These are phyloP conservation scores for Paramormyrops hopkinsi DNA, from an alignment of 2,797 vertebrate genomes.

Conservation along the genomic window DNA sequence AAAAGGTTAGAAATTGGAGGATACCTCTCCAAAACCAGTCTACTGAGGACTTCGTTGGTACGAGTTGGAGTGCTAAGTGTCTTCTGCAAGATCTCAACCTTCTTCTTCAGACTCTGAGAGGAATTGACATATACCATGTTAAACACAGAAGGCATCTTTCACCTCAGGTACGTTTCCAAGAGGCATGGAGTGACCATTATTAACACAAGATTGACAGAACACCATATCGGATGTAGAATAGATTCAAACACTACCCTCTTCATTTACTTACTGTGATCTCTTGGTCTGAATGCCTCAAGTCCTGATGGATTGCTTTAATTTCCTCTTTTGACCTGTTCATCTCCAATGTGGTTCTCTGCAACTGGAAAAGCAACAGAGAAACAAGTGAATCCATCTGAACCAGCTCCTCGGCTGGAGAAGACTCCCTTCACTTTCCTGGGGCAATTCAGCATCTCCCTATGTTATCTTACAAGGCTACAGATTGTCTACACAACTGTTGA, in stretches of 20 bases:
- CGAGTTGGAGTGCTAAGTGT: conserved; percentile 79
- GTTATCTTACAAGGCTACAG: neutral
- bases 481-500: neutral
- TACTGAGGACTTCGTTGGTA: conserved; percentile 75
- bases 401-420: neutral
- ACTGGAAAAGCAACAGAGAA: conserved; percentile 50
- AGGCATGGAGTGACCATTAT: neutral
- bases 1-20: neutral
- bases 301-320: conserved; percentile 75
- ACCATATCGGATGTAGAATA: neutral
- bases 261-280: conserved; percentile 73
- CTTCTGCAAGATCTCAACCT: conserved; percentile 83
- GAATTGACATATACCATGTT: neutral
- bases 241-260: neutral
- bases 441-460: neutral
- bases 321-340: conserved; percentile 69
- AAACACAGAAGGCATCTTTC: neutral
- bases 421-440: neutral
- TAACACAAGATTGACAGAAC: neutral
- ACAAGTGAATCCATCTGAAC: neutral
- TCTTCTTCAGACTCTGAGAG: conserved; percentile 84
- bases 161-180: neutral
- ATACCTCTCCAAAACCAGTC: conserved; percentile 83
- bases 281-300: conserved; percentile 78
- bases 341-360: conserved; percentile 68